Percentiles rank a stretch among this genome's conserved stretches.
Conservation (phyloP, 2,797 vertebrate genomes). For the Phalloptychus januarius region DNA sequence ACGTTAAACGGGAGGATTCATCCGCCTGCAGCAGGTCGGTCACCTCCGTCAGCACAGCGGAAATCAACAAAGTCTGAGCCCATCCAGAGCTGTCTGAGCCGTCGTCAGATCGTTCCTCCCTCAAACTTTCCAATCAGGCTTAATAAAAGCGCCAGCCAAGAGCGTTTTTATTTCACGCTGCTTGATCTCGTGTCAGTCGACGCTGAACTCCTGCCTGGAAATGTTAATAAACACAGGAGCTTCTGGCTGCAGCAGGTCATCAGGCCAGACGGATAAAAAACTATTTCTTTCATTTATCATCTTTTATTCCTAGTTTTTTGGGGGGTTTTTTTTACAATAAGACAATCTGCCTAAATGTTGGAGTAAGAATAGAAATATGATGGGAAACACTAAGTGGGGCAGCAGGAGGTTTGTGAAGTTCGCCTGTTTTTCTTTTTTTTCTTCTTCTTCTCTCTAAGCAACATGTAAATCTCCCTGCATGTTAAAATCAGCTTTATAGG, state of each 20-base stretch:
- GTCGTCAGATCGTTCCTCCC: conserved; percentile 1
- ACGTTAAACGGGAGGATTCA: conserved; percentile 40
- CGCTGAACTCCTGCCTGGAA: conserved; percentile 21
- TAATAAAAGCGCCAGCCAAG: not conserved
- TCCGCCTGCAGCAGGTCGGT: conserved; percentile 47
- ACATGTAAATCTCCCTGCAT: not conserved
- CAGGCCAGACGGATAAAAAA: not conserved
- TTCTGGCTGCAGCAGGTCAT: not conserved
- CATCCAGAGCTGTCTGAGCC: conserved; percentile 24
- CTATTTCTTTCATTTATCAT: not conserved
- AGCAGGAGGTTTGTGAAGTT: not conserved
- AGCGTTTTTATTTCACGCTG: conserved; percentile 13
- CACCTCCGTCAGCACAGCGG: conserved; percentile 42
- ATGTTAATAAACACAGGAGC: not conserved
- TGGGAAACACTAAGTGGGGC: not conserved
- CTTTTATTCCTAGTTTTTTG: not conserved
- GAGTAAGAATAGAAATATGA: not conserved
- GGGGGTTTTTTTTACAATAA: too few relatives aligned
- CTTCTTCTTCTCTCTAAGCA: not conserved
- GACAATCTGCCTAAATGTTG: not conserved
- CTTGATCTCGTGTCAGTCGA: conserved; percentile 3
- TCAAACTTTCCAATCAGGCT: conserved; percentile 24
- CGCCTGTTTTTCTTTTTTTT: not conserved
- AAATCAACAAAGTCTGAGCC: conserved; percentile 32
- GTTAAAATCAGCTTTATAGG: conserved; percentile 1